These are phyloP conservation scores for Engystomops pustulosus DNA, from an alignment of 2,113 vertebrate species.

Conservation along the genomic window DNA sequence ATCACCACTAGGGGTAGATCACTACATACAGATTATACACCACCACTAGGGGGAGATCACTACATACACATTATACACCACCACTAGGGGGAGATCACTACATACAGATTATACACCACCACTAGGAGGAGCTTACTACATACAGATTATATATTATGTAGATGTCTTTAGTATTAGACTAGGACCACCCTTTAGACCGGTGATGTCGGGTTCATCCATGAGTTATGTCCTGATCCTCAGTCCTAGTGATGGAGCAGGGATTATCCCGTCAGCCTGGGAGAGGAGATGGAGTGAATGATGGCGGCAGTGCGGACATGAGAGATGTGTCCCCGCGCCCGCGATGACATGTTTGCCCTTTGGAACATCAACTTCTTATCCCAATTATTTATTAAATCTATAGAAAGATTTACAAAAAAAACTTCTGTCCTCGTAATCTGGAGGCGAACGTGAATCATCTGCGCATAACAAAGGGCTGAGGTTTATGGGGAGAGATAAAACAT, in stretches of 20 bases:
- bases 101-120: no score
- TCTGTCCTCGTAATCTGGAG: neutral
- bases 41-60: no score
- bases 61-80: no score
- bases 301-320: neutral
- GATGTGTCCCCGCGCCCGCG: neutral
- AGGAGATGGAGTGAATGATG: conserved; percentile 22
- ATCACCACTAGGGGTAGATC: no score
- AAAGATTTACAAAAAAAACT: conserved; percentile 41
- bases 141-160: no score
- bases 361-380: conserved; percentile 11
- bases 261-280: neutral
- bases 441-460: conserved; percentile 37
- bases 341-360: conserved; percentile 48
- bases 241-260: neutral
- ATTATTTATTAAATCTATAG: conserved; percentile 50
- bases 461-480: conserved; percentile 33
- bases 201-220: neutral
- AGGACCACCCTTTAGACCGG: neutral
- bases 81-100: no score
- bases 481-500: conserved; percentile 35
- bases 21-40: no score
- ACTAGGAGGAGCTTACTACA: no score
- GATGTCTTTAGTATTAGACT: no score
- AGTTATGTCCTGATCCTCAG: neutral